Evolutionary conservation across 2,113 vertebrate species (phyloP), one percentile per base, ranked within the genome.

Genomic region (Burhinus bistriatus): DNA sequence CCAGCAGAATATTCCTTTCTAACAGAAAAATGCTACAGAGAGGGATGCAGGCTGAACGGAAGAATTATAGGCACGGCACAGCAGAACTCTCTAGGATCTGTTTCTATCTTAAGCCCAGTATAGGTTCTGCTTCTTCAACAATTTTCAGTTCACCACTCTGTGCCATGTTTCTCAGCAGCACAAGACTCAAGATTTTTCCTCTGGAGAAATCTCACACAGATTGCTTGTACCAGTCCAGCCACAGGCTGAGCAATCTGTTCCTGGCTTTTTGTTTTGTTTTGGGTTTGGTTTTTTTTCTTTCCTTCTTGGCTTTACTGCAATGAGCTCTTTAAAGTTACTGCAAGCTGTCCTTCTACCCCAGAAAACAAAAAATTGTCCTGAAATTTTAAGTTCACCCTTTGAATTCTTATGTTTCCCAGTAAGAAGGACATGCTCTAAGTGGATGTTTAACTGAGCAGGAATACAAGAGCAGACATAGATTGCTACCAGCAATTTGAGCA

Each of bases 211-310:
- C 75, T 84, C 55, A 64, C 94, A 96, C 95, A 95, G 94, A 96
- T 95, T 96, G 93, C 89, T 95, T 6, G 29, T 84, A 97, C 92
- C 92, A 94, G 96, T 69, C 81, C 94, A 96, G 94, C 92, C 92
- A 96, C 83, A 91, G 95, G 91, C 83, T 95, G 94, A 91, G 93
- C 94, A 97, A 93, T 97, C 90, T 96, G 90, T 95, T 96, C 73
- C 84, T 69, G 25, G 10, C 3, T 23, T 91, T 94, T 72, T 84
- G 42, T 40, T 79, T 52, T 38, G 18, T 11, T 71, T 70, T 77
- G 2, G 7, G 42, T 19, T 71, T 23, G 5, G 12, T 9, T 26
- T 21, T 78, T 20, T 7, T 27, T 6, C 34, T n/a, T 15, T 15
- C n/a, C 47, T 86, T 65, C 72, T 89, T 91, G 83, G 91, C 90